Conservation (phyloP, 2,888 invertebrate species). For the Watsonalla cultraria region DNA sequence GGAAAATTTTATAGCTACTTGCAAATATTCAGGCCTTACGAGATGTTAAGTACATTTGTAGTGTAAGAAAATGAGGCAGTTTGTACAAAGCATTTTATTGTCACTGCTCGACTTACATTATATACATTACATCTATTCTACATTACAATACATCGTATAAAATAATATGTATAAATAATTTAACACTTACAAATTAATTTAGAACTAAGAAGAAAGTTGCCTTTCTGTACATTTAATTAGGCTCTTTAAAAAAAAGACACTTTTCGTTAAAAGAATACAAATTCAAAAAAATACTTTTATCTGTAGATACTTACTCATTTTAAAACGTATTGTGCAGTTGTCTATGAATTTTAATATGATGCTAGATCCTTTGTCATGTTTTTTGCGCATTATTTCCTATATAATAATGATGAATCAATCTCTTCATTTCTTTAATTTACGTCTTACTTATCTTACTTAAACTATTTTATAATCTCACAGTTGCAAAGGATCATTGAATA, state of each 20-base stretch:
- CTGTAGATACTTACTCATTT: too few relatives aligned
- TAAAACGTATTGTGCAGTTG: too few relatives aligned
- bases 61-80: neutral
- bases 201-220: neutral
- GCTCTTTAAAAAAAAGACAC: too few relatives aligned
- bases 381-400: neutral
- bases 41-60: too few relatives aligned
- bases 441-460: neutral
- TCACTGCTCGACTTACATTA: neutral
- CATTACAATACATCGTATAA: neutral
- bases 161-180: constrained; percentile 33
- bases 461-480: constrained; percentile 1
- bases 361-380: too few relatives aligned
- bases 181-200: constrained; percentile 31
- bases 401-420: neutral
- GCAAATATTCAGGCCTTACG: too few relatives aligned
- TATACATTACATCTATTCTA: neutral
- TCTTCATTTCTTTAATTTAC: too few relatives aligned
- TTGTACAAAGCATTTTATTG: neutral
- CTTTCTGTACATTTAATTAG: too few relatives aligned
- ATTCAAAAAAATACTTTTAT: too few relatives aligned
- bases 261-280: too few relatives aligned
- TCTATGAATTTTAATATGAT: too few relatives aligned
- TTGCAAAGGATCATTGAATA: neutral
- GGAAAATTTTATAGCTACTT: too few relatives aligned